Evolutionary conservation across 2,113 vertebrate species (phyloP), one percentile per base, ranked within the genome.

Genomic region (Gymnogyps californianus): DNA sequence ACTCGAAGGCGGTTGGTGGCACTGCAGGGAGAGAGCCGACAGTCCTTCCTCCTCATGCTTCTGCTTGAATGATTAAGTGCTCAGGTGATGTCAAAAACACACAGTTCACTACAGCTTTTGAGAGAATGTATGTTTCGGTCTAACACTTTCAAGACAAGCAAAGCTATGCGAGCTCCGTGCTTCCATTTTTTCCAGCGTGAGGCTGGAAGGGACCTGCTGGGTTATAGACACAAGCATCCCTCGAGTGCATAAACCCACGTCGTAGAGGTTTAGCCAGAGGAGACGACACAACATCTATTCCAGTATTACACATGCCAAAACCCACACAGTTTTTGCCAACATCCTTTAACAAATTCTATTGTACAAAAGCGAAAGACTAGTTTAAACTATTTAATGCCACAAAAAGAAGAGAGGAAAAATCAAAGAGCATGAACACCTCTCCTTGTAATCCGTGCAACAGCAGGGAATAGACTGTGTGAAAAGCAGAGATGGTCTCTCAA

Each of bases 1-100:
- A n/a, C 44, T 38, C 2, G 7, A 28, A 18, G 40, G 58, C 2
- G 3, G 59, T 8, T 1, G 0, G 26, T 38, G 84, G 32, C 62
- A 3, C 49, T 6, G 74, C 69, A 40, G 42, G 8, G 42, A 46
- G 58, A 38, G 0, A 58, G 36, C n/a, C 3, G 1, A 29, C 31
- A 25, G 38, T 12, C 40, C 58, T 32, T 59, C 81, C 76, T 86
- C 58, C 38, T 19, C 64, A 8, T 6, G 1, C 61, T 19, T 21
- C 71, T 66, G 61, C 75, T 12, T 2, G 15, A 65, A 42, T 0
- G 10, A 16, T 24, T 11, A 42, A 47, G 15, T 12, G 49, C 54
- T 57, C 26, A 24, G 22, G 21, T 52, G 59, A 44, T 32, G 38
- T 10, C 16, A 55, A 47, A 71, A 83, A 77, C 0, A 24, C 59